Conservation (phyloP, 2,888 invertebrate species). For the Lomographa bimaculata region DNA sequence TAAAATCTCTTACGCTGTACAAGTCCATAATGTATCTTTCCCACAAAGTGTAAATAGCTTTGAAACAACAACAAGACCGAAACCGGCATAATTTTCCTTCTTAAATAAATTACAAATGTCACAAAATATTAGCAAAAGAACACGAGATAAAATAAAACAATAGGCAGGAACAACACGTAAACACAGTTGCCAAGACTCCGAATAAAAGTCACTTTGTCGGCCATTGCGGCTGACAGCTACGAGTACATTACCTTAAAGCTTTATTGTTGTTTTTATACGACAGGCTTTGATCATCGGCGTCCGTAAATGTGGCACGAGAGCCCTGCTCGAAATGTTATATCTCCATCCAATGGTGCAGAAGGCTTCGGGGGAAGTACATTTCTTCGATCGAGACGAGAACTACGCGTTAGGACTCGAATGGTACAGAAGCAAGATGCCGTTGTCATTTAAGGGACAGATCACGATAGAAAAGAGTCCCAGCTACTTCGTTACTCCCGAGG, state of each 20-base stretch:
- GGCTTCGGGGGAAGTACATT: conserved; percentile 97
- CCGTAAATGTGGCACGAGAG: conserved; percentile 97
- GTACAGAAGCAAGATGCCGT: conserved; percentile 98
- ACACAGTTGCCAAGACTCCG: conserved; percentile 15
- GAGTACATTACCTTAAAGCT: conserved; percentile 16
- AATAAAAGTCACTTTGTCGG: conserved; percentile 24
- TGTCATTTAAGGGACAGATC: conserved; percentile 95
- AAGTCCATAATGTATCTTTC: too few relatives aligned
- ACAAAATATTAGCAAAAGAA: conserved; percentile 8
- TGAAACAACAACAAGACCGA: neutral
- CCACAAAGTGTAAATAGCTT: neutral
- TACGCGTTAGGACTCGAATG: conserved; percentile 96
- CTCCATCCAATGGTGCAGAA: conserved; percentile 96
- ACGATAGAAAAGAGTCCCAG: conserved; percentile 99
- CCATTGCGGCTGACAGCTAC: conserved; percentile 17
- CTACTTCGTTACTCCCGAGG: conserved; percentile 98
- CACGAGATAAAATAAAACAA: conserved; percentile 12
- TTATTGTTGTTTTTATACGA: conserved; percentile 28
- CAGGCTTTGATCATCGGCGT: conserved; percentile 97
- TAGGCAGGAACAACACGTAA: conserved; percentile 9
- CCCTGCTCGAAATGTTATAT: conserved; percentile 97
- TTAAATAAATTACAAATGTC: conserved; percentile 9
- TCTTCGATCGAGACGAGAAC: conserved; percentile 97
- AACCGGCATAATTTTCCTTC: neutral
- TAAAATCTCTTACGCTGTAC: too few relatives aligned